Conservation (phyloP, 2,888 invertebrate genomes). For the Endotricha flammealis region DNA sequence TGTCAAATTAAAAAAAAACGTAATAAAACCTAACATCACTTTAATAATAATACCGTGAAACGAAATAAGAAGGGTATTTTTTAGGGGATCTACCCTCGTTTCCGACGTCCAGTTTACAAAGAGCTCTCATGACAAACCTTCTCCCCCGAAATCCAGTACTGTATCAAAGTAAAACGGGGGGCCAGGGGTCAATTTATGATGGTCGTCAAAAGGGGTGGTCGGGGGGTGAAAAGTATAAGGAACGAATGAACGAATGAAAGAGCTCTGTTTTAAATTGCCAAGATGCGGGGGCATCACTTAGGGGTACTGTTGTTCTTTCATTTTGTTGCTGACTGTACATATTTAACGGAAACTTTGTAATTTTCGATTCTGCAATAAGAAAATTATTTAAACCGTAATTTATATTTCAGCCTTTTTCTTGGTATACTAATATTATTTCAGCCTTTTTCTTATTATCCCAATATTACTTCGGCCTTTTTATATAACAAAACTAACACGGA, state of each 20-base stretch:
- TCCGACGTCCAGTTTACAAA: conserved; percentile 33
- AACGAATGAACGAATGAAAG: conserved; percentile 63
- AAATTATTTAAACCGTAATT: too few species aligned
- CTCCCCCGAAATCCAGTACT: background rate
- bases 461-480: too few species aligned
- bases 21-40: conserved; percentile 2
- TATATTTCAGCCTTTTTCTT: too few species aligned
- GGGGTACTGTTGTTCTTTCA: conserved; percentile 44
- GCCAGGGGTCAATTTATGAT: conserved; percentile 26
- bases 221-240: conserved; percentile 54
- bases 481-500: too few species aligned
- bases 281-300: conserved; percentile 36
- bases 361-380: too few species aligned
- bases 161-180: conserved; percentile 15
- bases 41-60: conserved; percentile 43
- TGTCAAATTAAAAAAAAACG: too few species aligned
- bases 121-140: conserved; percentile 23
- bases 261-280: conserved; percentile 62
- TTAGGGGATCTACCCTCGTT: conserved; percentile 47
- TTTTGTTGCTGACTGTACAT: conserved; percentile 35
- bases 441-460: too few species aligned
- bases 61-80: conserved; percentile 55
- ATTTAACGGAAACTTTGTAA: too few species aligned
- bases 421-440: too few species aligned
- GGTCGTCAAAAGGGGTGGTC: conserved; percentile 29